A percentile compares a stretch with the other conserved stretches of the same genome.
These are phyloP conservation scores for Mythimna pallens DNA, from an alignment of 2,888 invertebrate species.

Conservation along the genomic window DNA sequence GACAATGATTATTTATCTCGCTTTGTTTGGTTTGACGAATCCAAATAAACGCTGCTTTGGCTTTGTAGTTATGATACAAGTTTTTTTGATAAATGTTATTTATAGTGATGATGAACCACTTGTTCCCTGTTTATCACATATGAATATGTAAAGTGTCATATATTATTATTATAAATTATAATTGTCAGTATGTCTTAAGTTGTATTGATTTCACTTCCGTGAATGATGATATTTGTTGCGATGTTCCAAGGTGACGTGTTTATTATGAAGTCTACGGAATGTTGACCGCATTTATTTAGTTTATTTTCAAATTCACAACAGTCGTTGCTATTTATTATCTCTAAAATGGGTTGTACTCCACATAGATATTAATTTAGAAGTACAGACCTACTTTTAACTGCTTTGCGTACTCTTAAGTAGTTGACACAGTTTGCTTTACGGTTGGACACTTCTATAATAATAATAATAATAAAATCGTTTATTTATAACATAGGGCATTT, in stretches of 20 bases:
- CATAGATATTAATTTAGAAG: background rate
- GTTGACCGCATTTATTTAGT: slow-evolving; percentile 36
- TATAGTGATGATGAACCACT: slow-evolving; percentile 40
- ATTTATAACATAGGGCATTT: too few relatives aligned
- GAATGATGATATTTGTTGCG: slow-evolving; percentile 23
- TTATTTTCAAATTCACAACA: slow-evolving; percentile 34
- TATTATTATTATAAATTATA: slow-evolving; percentile 6
- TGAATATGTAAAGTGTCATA: background rate
- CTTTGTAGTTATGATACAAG: slow-evolving; percentile 34
- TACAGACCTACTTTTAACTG: slow-evolving; percentile 5
- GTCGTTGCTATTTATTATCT: slow-evolving; percentile 17
- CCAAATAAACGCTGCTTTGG: slow-evolving; percentile 50
- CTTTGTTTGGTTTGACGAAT: slow-evolving; percentile 51
- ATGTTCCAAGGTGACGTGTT: slow-evolving; percentile 24
- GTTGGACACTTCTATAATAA: slow-evolving; percentile 2
- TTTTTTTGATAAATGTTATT: slow-evolving; percentile 51
- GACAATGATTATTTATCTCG: slow-evolving; percentile 59
- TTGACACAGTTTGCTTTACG: slow-evolving; percentile 1
- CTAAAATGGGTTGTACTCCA: slow-evolving; percentile 4
- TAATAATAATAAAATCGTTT: too few relatives aligned
- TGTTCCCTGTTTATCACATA: slow-evolving; percentile 31
- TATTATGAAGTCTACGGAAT: slow-evolving; percentile 29
- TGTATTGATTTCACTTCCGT: slow-evolving; percentile 37
- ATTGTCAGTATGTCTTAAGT: slow-evolving; percentile 13
- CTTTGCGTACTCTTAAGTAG: slow-evolving; percentile 6